Percentiles rank a stretch among this genome's conserved stretches.
phyloP scores from a whole-genome alignment of 2,797 vertebrate genomes.

The Monodelphis domestica region DNA sequence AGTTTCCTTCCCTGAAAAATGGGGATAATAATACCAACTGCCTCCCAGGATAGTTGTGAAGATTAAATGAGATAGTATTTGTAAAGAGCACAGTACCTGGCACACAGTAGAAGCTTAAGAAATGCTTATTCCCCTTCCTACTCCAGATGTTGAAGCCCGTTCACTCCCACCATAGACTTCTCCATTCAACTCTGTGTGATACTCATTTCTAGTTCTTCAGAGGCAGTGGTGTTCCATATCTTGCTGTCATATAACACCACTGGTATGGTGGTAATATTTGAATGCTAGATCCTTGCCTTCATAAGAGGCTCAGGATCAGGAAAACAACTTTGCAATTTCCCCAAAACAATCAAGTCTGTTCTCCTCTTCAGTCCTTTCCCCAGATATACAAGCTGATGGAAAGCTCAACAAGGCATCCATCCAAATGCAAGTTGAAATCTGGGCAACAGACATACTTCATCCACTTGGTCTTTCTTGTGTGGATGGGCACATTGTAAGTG shows the following conservation, averaged over 20 bases:
- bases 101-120: background rate
- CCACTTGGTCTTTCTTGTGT: background rate
- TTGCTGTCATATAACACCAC: background rate
- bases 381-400: background rate
- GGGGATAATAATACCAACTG: background rate
- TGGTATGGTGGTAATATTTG: background rate
- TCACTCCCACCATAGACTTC: background rate
- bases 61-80: background rate
- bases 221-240: background rate
- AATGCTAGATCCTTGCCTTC: background rate
- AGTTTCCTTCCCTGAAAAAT: background rate
- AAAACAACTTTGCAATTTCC: background rate
- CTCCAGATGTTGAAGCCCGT: too few species aligned
- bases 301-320: background rate
- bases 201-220: background rate
- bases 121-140: background rate
- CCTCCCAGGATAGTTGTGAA: background rate
- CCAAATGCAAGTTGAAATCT: background rate
- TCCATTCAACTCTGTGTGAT: background rate
- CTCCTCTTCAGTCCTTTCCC: background rate
- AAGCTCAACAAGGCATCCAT: background rate
- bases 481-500: background rate
- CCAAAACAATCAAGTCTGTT: background rate
- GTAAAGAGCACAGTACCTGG: background rate
- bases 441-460: background rate